Base-by-base conservation (phyloP, 53 echinoderm and acorn worm species). In the Astropecten irregularis region DNA sequence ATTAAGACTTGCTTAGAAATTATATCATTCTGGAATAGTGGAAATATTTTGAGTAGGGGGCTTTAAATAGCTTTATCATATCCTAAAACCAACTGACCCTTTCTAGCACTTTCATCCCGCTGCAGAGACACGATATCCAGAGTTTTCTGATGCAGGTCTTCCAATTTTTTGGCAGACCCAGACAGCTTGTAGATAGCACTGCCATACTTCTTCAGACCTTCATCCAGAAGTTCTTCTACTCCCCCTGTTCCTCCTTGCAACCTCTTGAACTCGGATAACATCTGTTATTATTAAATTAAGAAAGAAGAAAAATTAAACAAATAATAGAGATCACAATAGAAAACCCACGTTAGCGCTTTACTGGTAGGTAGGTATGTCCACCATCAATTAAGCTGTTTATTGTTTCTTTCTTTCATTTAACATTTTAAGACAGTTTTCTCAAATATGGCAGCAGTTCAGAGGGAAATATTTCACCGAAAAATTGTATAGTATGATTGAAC, bases 221-320 rank as follows among this genome's bases (percentile, higher is more conserved):
- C 79, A 22, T 56, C 61, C 44, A 77, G 44, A 60, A 77, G 79
- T 7, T 79, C 79, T 44, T 59, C 44, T 69, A 79, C 25, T 54
- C 79, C 61, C 25, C 10, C 33, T 0, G 44, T 46, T 60, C 61
- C 61, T 39, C 79, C 79, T 44, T 79, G 79, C 30, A 79, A 20
- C 31, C 79, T 79, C 61, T 79, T 79, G 46, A 79, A 79, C 79
- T 79, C 79, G 5, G 62, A 54, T 25, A 74, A 62, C 76, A 74
- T 79, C 61, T 39, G 60, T 59, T 61, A 79, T 18, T 47, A 61
- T n/a, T n/a, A 39, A 68, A 68, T 2, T 40, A 57, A 48, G 40
- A 6, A 79, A 46, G 5, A 69, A 69, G 14, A 1, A 69, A 69
- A 69, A 49, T 9, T 47, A 16, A 69, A n/a, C n/a, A n/a, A n/a